Evolutionary conservation across 2,113 vertebrate genomes (phyloP).

Genomic region (Thomomys bottae): DNA sequence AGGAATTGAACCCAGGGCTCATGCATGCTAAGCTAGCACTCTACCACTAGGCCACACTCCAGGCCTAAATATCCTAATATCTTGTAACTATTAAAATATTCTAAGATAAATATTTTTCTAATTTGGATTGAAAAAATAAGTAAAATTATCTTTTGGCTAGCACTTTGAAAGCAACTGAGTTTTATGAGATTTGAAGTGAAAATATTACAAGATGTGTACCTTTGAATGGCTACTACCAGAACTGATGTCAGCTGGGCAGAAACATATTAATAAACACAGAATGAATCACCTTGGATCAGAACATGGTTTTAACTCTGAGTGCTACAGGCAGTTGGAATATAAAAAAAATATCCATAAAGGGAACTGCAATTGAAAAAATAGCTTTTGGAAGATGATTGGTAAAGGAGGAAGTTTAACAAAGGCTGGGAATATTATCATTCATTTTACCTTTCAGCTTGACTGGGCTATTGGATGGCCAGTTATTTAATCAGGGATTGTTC

Average conservation of each 20-base stretch:
- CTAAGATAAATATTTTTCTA: neutral
- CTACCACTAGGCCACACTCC: no score
- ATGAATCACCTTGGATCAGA: neutral
- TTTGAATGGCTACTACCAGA: neutral
- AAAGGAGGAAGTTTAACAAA: neutral
- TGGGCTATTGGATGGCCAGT: neutral
- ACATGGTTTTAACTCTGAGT: neutral
- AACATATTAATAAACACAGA: neutral
- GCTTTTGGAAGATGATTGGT: neutral
- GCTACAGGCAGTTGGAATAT: neutral
- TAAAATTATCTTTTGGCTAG: neutral
- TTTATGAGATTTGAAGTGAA: neutral
- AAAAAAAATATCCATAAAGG: conserved; percentile 7
- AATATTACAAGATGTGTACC: neutral
- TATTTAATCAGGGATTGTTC: neutral
- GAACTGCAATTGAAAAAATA: neutral
- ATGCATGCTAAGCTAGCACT: no score
- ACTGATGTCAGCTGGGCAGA: neutral
- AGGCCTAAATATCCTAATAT: neutral
- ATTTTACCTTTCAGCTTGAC: neutral
- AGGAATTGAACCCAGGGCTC: no score
- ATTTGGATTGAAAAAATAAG: neutral
- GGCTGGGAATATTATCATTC: neutral
- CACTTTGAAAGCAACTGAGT: neutral
- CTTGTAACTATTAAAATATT: neutral